A percentile compares a stretch with the other conserved stretches of the same genome.
Conservation (phyloP, 2,888 invertebrate species). For the Phytoseiulus persimilis region DNA sequence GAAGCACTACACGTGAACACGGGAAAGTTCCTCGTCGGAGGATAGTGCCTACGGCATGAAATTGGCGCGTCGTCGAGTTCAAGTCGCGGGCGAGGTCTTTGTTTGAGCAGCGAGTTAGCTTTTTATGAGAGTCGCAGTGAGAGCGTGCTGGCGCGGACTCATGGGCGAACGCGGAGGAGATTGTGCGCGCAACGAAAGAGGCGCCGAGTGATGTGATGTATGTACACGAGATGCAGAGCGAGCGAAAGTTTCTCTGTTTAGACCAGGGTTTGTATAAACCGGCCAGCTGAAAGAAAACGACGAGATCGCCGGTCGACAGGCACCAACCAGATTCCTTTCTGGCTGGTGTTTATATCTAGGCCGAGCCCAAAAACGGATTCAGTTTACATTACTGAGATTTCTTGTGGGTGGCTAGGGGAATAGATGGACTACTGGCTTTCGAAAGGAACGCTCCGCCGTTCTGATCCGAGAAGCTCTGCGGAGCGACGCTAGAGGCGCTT, state of each 20-base stretch:
- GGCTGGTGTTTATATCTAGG: background rate
- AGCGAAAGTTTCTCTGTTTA: background rate
- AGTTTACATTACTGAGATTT: background rate
- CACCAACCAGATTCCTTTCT: background rate
- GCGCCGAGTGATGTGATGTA: background rate
- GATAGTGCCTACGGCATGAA: background rate
- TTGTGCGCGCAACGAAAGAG: background rate
- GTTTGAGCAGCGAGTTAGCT: background rate
- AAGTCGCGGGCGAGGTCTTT: background rate
- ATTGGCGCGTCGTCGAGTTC: background rate
- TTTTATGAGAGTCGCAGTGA: background rate
- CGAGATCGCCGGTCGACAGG: background rate
- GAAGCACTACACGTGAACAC: background rate
- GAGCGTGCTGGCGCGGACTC: background rate
- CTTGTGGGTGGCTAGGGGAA: background rate
- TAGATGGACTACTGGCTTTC: background rate
- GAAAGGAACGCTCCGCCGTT: too few relatives aligned
- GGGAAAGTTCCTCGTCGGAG: background rate
- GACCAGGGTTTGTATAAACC: background rate
- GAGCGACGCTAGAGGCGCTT: too few relatives aligned
- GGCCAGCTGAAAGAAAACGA: background rate
- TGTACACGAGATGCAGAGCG: background rate
- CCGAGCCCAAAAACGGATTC: background rate
- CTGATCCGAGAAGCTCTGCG: background rate
- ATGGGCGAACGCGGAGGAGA: background rate